Evolutionary conservation across 2,797 vertebrate genomes (phyloP), one percentile per base, ranked within the genome.

Genomic region (Pipistrellus nathusii): DNA sequence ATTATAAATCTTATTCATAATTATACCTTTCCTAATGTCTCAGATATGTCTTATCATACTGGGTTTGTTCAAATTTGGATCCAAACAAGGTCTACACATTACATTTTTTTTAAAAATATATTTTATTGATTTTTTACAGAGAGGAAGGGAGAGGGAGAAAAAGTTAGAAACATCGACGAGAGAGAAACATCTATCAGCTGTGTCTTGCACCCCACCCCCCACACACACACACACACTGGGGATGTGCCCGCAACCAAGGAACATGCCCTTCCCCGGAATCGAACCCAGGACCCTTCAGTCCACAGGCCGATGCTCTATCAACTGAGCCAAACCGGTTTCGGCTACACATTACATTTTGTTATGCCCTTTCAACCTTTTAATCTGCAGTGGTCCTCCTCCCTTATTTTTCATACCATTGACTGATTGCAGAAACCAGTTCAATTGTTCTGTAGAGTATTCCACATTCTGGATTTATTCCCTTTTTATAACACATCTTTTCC

Each of bases 401-500:
- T 73, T 73, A 32, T 32, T 82, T 87, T 87, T 85, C 62, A 71
- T 69, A 53, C 1, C 6, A 89, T 35, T 77, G 64, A 75, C 76
- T 89, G 73, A 82, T 21, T 77, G n/a, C 41, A 94, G 80, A 90
- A 92, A 77, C 62, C 30, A 20, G 35, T 6, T 85, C 68, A 73
- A 88, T 68, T 66, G 18, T 75, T 72, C 55, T 84, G 38, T 68
- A 91, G 64, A 94, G 85, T 89, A 80, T 91, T 84, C 80, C 64
- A 41, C 71, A 72, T 76, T 94, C 88, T 83, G 59, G 38, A 92
- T 88, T 77, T 66, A 88, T 27, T 94, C 59, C 44, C 44, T 57
- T 87, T 96, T 91, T 80, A 92, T 88, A 92, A 59, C 51, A 76
- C 59, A 75, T n/a, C 51, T 57, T 94, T 93, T 94, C 82, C 95